Evolutionary conservation across 2,797 vertebrate genomes (phyloP).

Genomic region (Fundulus diaphanus): DNA sequence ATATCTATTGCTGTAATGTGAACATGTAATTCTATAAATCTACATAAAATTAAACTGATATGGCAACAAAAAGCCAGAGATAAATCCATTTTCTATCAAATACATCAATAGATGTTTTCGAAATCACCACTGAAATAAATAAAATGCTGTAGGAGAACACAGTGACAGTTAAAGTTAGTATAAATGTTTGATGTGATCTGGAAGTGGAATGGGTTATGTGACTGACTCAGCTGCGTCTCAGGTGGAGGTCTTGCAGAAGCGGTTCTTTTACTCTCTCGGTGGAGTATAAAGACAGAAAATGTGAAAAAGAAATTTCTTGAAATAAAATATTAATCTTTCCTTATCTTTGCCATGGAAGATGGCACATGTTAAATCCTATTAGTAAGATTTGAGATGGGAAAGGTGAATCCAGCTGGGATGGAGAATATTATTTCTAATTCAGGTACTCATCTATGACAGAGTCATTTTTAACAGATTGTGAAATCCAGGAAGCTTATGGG

Average conservation of each 20-base stretch:
- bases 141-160: neutral
- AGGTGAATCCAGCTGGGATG: neutral
- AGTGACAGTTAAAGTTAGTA: neutral
- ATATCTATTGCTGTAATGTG: neutral
- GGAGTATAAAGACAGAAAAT: neutral
- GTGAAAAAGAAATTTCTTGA: neutral
- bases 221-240: slow-evolving; percentile 7
- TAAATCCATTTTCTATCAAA: neutral
- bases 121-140: neutral
- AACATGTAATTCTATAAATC: neutral
- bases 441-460: neutral
- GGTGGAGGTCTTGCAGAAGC: slow-evolving; percentile 2
- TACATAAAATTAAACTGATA: neutral
- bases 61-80: neutral
- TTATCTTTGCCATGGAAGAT: neutral
- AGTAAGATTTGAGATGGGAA: neutral
- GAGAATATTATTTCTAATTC: neutral
- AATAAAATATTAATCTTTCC: neutral
- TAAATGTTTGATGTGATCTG: neutral
- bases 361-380: neutral
- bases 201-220: neutral
- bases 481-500: neutral
- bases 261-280: neutral
- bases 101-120: neutral
- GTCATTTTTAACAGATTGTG: neutral